Evolutionary conservation across 2,797 vertebrate species (phyloP).

Genomic region (Amphiprion clarkii): DNA sequence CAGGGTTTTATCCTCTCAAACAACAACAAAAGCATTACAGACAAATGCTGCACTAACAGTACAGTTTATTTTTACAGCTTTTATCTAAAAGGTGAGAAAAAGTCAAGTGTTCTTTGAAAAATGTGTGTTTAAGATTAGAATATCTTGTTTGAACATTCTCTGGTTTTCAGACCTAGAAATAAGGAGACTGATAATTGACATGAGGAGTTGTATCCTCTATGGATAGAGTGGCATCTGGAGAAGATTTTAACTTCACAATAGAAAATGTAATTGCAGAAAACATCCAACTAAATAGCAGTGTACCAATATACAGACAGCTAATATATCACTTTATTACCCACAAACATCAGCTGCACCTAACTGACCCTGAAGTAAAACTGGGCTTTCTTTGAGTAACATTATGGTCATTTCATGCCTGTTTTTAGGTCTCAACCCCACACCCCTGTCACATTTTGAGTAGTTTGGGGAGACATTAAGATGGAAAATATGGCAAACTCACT

Average conservation of each 20-base stretch:
- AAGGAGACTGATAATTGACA: slow-evolving; percentile 9
- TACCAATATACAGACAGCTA: slow-evolving; percentile 8
- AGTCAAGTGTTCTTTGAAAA: background rate
- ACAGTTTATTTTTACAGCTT: background rate
- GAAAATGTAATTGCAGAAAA: slow-evolving; percentile 16
- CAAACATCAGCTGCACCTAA: slow-evolving; percentile 28
- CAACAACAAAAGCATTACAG: background rate
- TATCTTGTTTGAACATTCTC: background rate
- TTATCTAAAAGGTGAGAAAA: no score
- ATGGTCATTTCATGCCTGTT: slow-evolving; percentile 33
- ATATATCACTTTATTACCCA: slow-evolving; percentile 17
- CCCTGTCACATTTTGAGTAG: slow-evolving; percentile 1
- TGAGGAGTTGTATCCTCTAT: background rate
- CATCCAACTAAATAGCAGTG: background rate
- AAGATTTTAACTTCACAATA: slow-evolving; percentile 16
- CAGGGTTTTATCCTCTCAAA: background rate
- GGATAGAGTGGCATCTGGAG: slow-evolving; percentile 8
- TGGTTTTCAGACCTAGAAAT: slow-evolving; percentile 13
- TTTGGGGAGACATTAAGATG: background rate
- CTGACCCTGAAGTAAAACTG: background rate
- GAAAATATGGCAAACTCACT: slow-evolving; percentile 10
- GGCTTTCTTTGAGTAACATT: slow-evolving; percentile 12
- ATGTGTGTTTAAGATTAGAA: background rate
- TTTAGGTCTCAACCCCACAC: slow-evolving; percentile 3
- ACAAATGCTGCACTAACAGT: background rate